These are phyloP conservation scores for Podilymbus podiceps DNA, from an alignment of 2,113 vertebrate genomes.

Conservation along the genomic window DNA sequence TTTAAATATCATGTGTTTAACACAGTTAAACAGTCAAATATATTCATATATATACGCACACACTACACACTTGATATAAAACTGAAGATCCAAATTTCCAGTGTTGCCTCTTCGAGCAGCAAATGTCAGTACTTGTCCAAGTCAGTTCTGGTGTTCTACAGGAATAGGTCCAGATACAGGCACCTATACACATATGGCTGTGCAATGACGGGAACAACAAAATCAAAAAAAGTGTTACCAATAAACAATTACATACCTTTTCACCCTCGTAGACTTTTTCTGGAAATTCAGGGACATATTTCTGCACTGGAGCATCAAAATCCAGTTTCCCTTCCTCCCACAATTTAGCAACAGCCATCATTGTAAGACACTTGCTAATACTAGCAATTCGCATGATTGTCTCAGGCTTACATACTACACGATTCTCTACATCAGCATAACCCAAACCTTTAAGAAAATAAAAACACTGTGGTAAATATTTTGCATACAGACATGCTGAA, in stretches of 20 bases:
- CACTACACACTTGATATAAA: background rate
- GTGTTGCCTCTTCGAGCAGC: background rate
- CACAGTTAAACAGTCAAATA: background rate
- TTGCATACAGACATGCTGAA: background rate
- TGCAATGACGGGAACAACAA: background rate
- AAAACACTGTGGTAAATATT: background rate
- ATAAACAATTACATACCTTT: constrained; percentile 76
- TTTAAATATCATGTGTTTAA: background rate
- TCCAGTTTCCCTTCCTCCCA: constrained; percentile 91
- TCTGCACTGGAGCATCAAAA: constrained; percentile 90
- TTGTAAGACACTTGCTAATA: constrained; percentile 94
- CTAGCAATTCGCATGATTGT: constrained; percentile 95
- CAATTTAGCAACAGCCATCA: constrained; percentile 87
- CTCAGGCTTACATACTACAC: constrained; percentile 83
- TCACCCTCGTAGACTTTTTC: constrained; percentile 90
- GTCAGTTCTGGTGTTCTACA: background rate
- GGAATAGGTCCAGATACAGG: background rate
- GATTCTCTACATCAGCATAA: constrained; percentile 93
- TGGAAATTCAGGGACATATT: constrained; percentile 95
- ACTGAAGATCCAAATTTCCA: background rate
- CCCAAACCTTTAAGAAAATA: constrained; percentile 80
- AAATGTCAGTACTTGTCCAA: background rate
- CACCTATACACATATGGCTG: background rate
- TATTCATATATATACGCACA: rapidly evolving
- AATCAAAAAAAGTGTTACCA: background rate